Percentiles rank a stretch among this genome's conserved stretches.
phyloP scores from a whole-genome alignment of 1,140 invertebrate species.

The Amyelois transitella region DNA sequence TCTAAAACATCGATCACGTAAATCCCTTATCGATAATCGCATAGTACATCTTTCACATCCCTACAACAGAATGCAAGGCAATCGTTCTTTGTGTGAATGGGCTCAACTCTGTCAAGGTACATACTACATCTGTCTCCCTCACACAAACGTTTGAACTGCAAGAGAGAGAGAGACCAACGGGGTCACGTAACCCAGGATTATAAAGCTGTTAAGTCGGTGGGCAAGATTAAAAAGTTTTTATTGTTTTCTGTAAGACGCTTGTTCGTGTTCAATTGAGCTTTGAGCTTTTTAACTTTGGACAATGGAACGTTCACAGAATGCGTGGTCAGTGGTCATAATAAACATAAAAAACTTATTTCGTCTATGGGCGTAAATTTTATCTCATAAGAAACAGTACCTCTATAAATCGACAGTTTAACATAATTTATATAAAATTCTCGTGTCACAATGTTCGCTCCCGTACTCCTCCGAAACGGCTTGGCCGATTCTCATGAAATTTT shows the following conservation, averaged over 20 bases:
- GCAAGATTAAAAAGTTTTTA: constrained; percentile 27
- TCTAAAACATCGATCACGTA: not conserved
- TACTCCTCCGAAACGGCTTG: no score
- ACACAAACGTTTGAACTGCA: not conserved
- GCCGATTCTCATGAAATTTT: no score
- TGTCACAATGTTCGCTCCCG: no score
- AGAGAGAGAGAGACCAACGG: constrained; percentile 20
- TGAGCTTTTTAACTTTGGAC: not conserved
- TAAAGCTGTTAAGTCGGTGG: constrained; percentile 27
- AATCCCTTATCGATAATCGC: not conserved
- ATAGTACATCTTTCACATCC: constrained; percentile 19
- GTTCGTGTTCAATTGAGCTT: constrained; percentile 8
- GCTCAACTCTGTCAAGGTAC: constrained; percentile 36
- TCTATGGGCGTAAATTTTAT: no score
- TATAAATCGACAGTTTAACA: no score
- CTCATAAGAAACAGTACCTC: no score
- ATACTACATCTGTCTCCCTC: constrained; percentile 29
- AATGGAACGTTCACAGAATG: not conserved
- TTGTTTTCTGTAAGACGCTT: constrained; percentile 15
- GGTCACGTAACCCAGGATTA: constrained; percentile 23
- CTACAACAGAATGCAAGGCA: constrained; percentile 57
- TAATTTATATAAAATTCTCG: no score
- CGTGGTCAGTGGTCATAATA: not conserved
- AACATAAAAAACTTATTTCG: not conserved
- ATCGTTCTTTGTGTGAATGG: constrained; percentile 59